Percentiles rank a stretch among this genome's conserved stretches.
These are phyloP conservation scores for Tetheella fluctuosa DNA, from an alignment of 2,888 invertebrate species.

Conservation along the genomic window DNA sequence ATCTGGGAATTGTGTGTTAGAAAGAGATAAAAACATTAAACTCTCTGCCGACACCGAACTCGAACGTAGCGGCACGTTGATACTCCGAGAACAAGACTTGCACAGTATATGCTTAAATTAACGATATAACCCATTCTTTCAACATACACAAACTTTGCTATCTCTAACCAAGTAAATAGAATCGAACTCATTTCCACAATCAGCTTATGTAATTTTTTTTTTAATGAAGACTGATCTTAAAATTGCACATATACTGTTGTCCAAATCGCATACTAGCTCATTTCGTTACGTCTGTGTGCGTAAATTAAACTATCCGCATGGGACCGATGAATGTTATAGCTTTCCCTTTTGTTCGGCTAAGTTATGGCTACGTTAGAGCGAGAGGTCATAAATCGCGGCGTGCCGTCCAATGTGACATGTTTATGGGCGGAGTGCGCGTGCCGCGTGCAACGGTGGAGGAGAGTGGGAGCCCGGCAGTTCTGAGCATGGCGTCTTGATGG, in stretches of 20 bases:
- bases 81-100: conserved; percentile 70
- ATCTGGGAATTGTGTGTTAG: conserved; percentile 85
- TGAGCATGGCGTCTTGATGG: conserved; percentile 74
- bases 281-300: conserved; percentile 76
- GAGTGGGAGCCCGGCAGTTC: conserved; percentile 76
- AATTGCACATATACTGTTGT: conserved; percentile 48
- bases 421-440: conserved; percentile 81
- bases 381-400: conserved; percentile 81
- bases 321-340: conserved; percentile 83
- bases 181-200: neutral
- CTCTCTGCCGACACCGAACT: conserved; percentile 76
- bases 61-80: conserved; percentile 68
- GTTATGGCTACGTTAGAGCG: conserved; percentile 82
- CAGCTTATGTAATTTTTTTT: no score
- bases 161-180: neutral
- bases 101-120: conserved; percentile 57
- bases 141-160: conserved; percentile 6
- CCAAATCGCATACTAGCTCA: conserved; percentile 79
- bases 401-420: conserved; percentile 80
- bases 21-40: conserved; percentile 81
- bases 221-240: conserved; percentile 44
- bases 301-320: conserved; percentile 83
- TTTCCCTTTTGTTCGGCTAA: conserved; percentile 83
- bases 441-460: conserved; percentile 55
- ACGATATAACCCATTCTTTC: conserved; percentile 32